phyloP scores from a whole-genome alignment of 2,113 vertebrate genomes.

The Kobus ellipsiprymnus region DNA sequence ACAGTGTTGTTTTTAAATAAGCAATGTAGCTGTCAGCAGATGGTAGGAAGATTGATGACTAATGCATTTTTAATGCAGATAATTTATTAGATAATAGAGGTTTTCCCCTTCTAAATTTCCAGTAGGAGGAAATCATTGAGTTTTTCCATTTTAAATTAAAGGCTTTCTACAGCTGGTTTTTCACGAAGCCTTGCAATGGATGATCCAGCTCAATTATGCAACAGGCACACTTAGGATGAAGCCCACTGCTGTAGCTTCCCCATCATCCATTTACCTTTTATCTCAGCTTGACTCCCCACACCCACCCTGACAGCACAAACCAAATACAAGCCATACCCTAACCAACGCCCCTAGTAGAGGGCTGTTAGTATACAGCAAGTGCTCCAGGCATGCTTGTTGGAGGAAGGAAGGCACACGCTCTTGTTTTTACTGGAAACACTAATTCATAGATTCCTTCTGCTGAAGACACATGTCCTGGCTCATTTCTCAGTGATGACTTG shows the following conservation, averaged over 20 bases:
- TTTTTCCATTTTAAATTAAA: conserved; percentile 66
- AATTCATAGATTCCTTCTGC: not conserved
- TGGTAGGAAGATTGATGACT: conserved; percentile 64
- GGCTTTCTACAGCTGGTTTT: conserved; percentile 54
- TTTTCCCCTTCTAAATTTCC: conserved; percentile 47
- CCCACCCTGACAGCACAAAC: not conserved
- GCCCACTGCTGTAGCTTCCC: not conserved
- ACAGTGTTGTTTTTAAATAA: conserved; percentile 52
- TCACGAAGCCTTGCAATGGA: conserved; percentile 39
- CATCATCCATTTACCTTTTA: not conserved
- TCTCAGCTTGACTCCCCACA: not conserved
- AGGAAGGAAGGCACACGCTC: not conserved
- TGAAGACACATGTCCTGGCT: not conserved
- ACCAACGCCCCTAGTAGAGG: too few species aligned
- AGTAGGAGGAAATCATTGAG: conserved; percentile 46
- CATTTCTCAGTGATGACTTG: not conserved
- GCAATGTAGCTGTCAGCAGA: conserved; percentile 58
- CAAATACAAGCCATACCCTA: not conserved
- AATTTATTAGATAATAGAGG: conserved; percentile 67
- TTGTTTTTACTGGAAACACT: not conserved
- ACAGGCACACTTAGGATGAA: not conserved
- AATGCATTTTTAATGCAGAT: conserved; percentile 68
- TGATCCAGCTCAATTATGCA: conserved; percentile 41
- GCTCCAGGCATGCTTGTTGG: not conserved
- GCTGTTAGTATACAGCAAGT: not conserved